These are phyloP conservation scores for Botia kubotai DNA, from an alignment of 2,797 vertebrate genomes.

Conservation along the genomic window DNA sequence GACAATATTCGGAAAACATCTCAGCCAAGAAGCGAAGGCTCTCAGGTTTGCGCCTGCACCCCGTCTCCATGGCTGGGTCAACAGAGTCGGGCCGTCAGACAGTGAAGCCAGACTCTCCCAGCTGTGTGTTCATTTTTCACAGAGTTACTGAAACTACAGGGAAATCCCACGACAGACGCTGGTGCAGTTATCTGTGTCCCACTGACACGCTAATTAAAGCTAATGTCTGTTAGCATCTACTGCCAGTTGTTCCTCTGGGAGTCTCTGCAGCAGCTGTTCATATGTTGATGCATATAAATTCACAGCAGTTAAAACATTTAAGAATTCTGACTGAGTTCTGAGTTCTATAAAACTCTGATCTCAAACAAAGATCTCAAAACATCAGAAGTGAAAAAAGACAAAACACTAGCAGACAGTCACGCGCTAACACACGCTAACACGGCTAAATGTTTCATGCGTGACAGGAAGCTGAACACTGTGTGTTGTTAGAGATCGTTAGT, in stretches of 20 bases:
- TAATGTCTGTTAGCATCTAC: conserved; percentile 40
- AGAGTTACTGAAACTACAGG: conserved; percentile 1
- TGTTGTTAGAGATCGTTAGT: conserved; percentile 37
- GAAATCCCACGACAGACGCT: conserved; percentile 9
- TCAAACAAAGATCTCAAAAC: background rate
- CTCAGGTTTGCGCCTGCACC: too few species aligned
- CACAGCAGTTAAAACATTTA: conserved; percentile 3
- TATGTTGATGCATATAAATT: conserved; percentile 10
- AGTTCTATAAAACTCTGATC: background rate
- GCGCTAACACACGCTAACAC: background rate
- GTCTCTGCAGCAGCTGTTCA: background rate
- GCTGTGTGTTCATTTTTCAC: background rate
- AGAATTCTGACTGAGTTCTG: too few species aligned
- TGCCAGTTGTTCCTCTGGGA: conserved; percentile 38
- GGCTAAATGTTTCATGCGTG: background rate
- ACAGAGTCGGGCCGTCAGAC: too few species aligned
- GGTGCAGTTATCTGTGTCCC: conserved; percentile 18
- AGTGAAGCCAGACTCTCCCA: background rate
- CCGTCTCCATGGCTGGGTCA: too few species aligned
- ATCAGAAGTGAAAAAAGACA: background rate
- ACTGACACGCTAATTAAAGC: conserved; percentile 37
- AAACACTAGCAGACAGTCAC: background rate
- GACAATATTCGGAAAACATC: too few species aligned
- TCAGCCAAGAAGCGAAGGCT: too few species aligned
- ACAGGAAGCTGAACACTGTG: background rate